These are phyloP conservation scores for Thereuonema tuberculata DNA, from an alignment of 1,140 invertebrate genomes.

Conservation along the genomic window DNA sequence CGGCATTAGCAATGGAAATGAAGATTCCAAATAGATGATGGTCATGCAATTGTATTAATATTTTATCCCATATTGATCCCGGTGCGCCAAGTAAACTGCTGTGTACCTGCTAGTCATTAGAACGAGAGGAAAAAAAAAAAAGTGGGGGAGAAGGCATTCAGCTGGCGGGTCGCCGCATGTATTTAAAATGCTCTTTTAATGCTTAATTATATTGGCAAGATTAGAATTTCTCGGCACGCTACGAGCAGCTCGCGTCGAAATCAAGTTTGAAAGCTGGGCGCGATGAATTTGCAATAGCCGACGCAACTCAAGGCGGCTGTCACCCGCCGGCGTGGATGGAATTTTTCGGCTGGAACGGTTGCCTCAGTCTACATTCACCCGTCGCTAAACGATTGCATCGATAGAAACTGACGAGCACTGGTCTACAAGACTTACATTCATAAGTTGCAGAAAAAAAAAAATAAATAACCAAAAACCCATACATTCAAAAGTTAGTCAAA, in stretches of 20 bases:
- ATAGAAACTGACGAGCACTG: too few relatives aligned
- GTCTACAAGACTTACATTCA: too few relatives aligned
- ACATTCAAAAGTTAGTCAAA: too few relatives aligned
- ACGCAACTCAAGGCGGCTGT: too few relatives aligned
- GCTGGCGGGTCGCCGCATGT: neutral
- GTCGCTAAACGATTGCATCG: too few relatives aligned
- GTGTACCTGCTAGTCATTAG: neutral
- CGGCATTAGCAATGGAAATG: constrained; percentile 13
- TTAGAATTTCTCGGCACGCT: neutral
- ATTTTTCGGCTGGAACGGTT: too few relatives aligned
- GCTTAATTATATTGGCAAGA: constrained; percentile 6
- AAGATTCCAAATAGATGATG: constrained; percentile 1
- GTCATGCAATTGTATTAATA: constrained; percentile 11
- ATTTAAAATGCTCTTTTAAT: constrained; percentile 5
- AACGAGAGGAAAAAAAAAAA: neutral
- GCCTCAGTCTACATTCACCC: too few relatives aligned
- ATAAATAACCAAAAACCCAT: too few relatives aligned
- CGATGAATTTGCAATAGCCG: neutral
- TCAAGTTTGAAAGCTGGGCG: neutral
- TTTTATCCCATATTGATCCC: constrained; percentile 9
- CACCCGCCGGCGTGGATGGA: too few relatives aligned
- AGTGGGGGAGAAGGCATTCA: too few relatives aligned
- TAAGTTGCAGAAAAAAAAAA: too few relatives aligned
- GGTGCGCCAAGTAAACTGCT: neutral
- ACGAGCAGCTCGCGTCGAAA: neutral